phyloP scores from a whole-genome alignment of 2,797 vertebrate species.

The Knipowitschia caucasica region DNA sequence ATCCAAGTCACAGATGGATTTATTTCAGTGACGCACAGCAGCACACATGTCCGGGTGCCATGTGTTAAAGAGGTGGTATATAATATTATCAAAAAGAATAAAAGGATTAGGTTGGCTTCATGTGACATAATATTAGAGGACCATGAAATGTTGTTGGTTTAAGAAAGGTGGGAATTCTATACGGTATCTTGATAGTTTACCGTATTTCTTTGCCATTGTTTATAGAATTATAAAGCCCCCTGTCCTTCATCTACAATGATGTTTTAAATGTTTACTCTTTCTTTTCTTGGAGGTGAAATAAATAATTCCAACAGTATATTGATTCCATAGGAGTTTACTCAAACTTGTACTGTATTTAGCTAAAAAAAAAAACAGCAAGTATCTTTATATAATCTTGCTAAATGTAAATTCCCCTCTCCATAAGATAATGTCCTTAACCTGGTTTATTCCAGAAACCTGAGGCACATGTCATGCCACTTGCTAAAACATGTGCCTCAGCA shows the following conservation, averaged over 20 bases:
- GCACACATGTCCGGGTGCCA: background rate
- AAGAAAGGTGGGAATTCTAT: too few species aligned
- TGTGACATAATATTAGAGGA: too few species aligned
- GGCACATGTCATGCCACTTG: constrained; percentile 9
- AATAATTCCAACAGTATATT: too few species aligned
- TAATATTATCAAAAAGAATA: background rate
- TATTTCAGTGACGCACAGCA: constrained; percentile 21
- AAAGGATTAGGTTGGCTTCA: background rate
- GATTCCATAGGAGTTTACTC: too few species aligned
- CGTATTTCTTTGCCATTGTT: too few species aligned
- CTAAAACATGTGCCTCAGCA: constrained; percentile 31
- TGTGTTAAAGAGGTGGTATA: background rate
- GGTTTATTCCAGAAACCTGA: background rate
- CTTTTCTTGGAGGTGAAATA: too few species aligned
- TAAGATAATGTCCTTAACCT: background rate
- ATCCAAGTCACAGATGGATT: constrained; percentile 41
- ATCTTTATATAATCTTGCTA: background rate
- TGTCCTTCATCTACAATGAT: too few species aligned
- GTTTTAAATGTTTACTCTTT: too few species aligned
- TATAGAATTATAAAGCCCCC: too few species aligned
- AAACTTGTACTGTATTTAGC: too few species aligned
- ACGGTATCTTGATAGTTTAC: too few species aligned
- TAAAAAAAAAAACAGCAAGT: background rate
- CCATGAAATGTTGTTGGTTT: too few species aligned
- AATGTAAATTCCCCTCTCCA: background rate